Base-by-base conservation (phyloP, 2,888 invertebrate genomes). In the Rhingia campestris region DNA sequence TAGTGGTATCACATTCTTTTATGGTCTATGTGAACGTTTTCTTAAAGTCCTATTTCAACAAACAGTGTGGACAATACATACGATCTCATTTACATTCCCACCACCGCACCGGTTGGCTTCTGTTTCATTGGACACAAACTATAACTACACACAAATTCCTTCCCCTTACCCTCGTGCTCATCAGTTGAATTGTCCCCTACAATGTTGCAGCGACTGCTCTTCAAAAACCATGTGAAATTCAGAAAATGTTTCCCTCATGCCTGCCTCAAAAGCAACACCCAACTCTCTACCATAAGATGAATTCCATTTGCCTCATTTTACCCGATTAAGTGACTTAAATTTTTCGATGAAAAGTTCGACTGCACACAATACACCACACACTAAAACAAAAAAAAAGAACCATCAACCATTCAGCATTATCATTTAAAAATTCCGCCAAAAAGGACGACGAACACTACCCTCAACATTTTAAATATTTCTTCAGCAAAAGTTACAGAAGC, bases 401-500 rank as follows among this genome's bases (percentile, higher is more conserved):
- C 35, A 53, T 7, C 41, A 37, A 10, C 37, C 58, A 64, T 49
- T 75, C 58, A 32, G 43, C 12, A 63, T 74, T 67, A 61, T 74
- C 74, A 67, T 56, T 74, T 37, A 45, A 41, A 30, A 41, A 58
- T 58, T 41, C 43, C 22, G 9, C 33, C 37, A 9, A 39, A 51
- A 39, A 6, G 2, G 10, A 33, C 1, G 22, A 22, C 22, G 2
- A 41, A 39, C 41, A 35, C 9, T 22, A 39, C 32, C 47, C 41
- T 53, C 14, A 45, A 64, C 35, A 63, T 64, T 75, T 80, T 61
- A 79, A 84, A 80, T 70, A 84, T 80, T 84, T 80, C 80, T 45
- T 22, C 74, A 79, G 49, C 69, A 75, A 81, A 76, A 85, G 54
- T 72, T 80, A 85, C 85, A 85, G 81, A 76, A 85, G 81, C 81